phyloP scores from a whole-genome alignment of 1,140 invertebrate species.

The Drosophila subpulchrella region DNA sequence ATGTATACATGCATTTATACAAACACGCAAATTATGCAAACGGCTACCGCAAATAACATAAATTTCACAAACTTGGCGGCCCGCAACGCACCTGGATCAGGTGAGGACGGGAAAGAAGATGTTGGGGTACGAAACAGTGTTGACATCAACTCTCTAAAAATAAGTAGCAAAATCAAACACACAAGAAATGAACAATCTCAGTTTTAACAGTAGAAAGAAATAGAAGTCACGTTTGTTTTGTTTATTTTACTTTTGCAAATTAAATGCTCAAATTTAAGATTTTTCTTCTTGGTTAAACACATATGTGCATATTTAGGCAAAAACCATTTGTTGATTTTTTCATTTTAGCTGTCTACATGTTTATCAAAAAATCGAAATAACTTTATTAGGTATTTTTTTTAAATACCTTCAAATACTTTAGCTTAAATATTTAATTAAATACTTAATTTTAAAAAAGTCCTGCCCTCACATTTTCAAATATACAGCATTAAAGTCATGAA shows the following conservation, averaged over 20 bases:
- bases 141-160: constrained; percentile 6
- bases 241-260: neutral
- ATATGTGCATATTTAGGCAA: too few relatives aligned
- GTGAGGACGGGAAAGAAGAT: neutral
- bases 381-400: too few relatives aligned
- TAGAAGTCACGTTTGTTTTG: constrained; percentile 3
- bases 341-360: too few relatives aligned
- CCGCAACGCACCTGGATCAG: constrained; percentile 66
- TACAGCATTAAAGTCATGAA: neutral
- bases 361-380: too few relatives aligned
- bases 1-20: constrained; percentile 61
- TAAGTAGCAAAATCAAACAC: neutral
- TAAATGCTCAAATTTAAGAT: too few relatives aligned
- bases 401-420: too few relatives aligned
- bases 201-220: neutral
- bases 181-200: neutral
- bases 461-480: too few relatives aligned
- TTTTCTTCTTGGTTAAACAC: too few relatives aligned
- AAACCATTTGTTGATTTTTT: too few relatives aligned
- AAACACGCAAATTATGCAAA: constrained; percentile 82
- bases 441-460: too few relatives aligned
- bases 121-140: constrained; percentile 12
- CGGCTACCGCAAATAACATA: constrained; percentile 81
- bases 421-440: too few relatives aligned
- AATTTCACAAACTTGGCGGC: constrained; percentile 75